A percentile compares a stretch with the other conserved stretches of the same genome.
Conservation (phyloP, 2,888 invertebrate species). For the Arrhopalites spinosus region DNA sequence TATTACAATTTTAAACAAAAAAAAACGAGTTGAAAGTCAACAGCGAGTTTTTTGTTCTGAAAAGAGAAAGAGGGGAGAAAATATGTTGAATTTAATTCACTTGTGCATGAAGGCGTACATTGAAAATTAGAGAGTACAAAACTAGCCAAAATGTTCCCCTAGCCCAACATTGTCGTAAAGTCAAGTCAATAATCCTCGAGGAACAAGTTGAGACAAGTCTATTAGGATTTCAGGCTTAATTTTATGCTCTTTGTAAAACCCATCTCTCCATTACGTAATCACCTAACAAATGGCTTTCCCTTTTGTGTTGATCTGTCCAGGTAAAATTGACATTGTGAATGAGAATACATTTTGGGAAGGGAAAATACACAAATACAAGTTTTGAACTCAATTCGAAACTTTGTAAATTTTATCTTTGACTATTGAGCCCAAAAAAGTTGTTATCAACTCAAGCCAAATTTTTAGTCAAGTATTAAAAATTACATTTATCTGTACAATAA, state of each 20-base stretch:
- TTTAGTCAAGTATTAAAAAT: too few species aligned
- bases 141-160: too few species aligned
- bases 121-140: neutral
- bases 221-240: conserved; percentile 27
- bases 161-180: neutral
- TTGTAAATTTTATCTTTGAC: too few species aligned
- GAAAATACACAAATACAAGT: too few species aligned
- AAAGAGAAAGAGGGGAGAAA: too few species aligned
- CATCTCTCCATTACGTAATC: neutral
- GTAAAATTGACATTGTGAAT: too few species aligned
- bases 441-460: too few species aligned
- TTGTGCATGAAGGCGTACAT: neutral
- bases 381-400: neutral
- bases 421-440: too few species aligned
- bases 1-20: conserved; percentile 23
- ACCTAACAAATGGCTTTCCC: neutral
- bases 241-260: conserved; percentile 1
- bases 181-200: neutral
- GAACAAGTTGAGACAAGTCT: conserved; percentile 29
- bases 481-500: too few species aligned
- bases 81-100: conserved; percentile 27
- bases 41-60: too few species aligned
- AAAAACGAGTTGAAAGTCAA: neutral
- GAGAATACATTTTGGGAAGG: too few species aligned
- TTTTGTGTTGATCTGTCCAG: neutral